phyloP scores from a whole-genome alignment of 1,140 invertebrate genomes.

The Diorhabda elongata region DNA sequence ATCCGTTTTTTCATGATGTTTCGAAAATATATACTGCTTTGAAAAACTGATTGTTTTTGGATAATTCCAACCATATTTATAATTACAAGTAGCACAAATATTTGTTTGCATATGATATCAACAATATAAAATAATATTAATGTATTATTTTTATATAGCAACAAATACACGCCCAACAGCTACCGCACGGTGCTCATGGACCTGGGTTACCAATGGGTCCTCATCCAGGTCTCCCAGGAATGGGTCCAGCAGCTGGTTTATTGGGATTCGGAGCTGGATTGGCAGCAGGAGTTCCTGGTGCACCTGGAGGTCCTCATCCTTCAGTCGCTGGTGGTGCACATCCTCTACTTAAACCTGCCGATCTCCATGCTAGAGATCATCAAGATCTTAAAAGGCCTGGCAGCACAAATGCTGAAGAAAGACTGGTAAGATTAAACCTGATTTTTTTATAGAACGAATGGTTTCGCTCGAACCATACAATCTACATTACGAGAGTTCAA shows the following conservation, averaged over 20 bases:
- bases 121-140: not conserved
- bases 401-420: conserved; percentile 45
- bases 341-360: conserved; percentile 60
- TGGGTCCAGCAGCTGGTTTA: conserved; percentile 43
- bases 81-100: no score
- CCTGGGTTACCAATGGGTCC: conserved; percentile 61
- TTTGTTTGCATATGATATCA: no score
- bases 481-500: not conserved
- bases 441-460: conserved; percentile 22
- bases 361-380: conserved; percentile 54
- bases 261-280: conserved; percentile 50
- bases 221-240: conserved; percentile 64
- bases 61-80: no score
- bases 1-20: no score
- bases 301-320: conserved; percentile 48
- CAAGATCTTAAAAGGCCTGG: conserved; percentile 44
- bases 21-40: no score
- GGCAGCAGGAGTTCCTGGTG: conserved; percentile 48
- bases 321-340: conserved; percentile 50
- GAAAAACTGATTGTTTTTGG: no score
- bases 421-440: conserved; percentile 39
- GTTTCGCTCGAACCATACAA: no score
- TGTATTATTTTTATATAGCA: conserved; percentile 50
- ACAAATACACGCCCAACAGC: conserved; percentile 87
- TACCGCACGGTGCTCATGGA: conserved; percentile 72